Percentiles rank a stretch among this genome's conserved stretches.
phyloP scores from a whole-genome alignment of 2,797 vertebrate species.

The Staurois parvus region DNA sequence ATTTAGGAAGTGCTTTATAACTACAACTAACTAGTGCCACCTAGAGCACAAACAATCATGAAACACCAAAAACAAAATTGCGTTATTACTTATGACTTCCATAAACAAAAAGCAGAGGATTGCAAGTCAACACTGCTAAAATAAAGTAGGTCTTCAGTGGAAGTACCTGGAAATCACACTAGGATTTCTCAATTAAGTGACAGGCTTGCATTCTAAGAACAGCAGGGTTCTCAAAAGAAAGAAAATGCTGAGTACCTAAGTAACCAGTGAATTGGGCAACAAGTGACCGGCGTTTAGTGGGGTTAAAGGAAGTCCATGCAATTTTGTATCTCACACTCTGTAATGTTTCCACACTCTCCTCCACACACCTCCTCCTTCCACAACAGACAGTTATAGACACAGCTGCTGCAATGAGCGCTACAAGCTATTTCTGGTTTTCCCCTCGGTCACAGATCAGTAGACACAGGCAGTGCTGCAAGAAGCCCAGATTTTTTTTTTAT shows the following conservation, averaged over 20 bases:
- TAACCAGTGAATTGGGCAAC: conserved; percentile 35
- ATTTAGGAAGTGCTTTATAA: neutral
- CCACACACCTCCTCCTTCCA: conserved; percentile 44
- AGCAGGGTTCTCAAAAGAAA: neutral
- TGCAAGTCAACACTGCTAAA: neutral
- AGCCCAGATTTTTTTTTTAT: neutral
- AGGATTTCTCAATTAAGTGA: conserved; percentile 7
- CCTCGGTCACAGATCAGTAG: conserved; percentile 60
- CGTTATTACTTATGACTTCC: neutral
- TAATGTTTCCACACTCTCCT: conserved; percentile 38
- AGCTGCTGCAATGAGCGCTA: conserved; percentile 54
- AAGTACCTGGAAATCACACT: neutral
- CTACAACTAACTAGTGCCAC: neutral
- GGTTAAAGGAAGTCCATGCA: conserved; percentile 41
- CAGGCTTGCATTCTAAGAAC: conserved; percentile 2
- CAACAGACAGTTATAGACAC: conserved; percentile 49
- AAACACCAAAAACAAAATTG: neutral
- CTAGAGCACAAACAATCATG: neutral
- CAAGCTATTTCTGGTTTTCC: conserved; percentile 64
- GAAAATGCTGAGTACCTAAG: conserved; percentile 2
- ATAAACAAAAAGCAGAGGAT: neutral
- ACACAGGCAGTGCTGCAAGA: neutral
- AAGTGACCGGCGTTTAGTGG: neutral
- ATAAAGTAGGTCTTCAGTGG: neutral
- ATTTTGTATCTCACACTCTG: conserved; percentile 29